A percentile compares a stretch with the other conserved stretches of the same genome.
phyloP scores from a whole-genome alignment of 2,797 vertebrate genomes.

The Pangasius larnaudii region DNA sequence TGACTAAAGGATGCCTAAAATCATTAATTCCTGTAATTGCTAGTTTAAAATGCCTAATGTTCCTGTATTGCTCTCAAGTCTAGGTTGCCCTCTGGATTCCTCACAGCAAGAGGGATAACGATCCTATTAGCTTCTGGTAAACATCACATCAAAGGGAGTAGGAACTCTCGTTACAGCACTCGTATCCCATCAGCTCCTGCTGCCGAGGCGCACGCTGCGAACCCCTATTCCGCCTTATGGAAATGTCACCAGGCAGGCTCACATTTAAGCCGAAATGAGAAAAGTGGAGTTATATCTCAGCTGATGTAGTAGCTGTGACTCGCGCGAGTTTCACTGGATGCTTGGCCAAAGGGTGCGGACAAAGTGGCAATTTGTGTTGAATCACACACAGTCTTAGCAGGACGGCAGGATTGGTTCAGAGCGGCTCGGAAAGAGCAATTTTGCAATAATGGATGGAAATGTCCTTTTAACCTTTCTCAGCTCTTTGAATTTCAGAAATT shows the following conservation, averaged over 20 bases:
- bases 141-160: constrained; percentile 50
- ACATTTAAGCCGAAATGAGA: constrained; percentile 42
- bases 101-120: constrained; percentile 41
- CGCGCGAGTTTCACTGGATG: neutral
- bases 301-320: constrained; percentile 38
- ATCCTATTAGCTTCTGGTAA: constrained; percentile 59
- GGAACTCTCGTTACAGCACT: constrained; percentile 35
- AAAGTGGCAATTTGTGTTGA: constrained; percentile 29
- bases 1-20: constrained; percentile 11
- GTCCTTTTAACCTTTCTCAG: constrained; percentile 34
- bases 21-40: constrained; percentile 23
- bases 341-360: constrained; percentile 1
- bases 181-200: constrained; percentile 55
- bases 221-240: constrained; percentile 30
- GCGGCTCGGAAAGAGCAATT: constrained; percentile 20
- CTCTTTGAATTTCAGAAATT: constrained; percentile 3
- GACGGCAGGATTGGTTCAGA: neutral
- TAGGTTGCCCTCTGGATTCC: constrained; percentile 41
- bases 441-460: constrained; percentile 32
- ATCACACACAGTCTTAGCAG: constrained; percentile 19
- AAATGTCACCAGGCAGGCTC: constrained; percentile 51
- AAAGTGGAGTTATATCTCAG: constrained; percentile 40
- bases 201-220: constrained; percentile 41
- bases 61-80: constrained; percentile 9
- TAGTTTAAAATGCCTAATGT: constrained; percentile 6